phyloP scores from a whole-genome alignment of 37 sponge, comb jelly and placozoan species.

The Halichondria panicea region DNA sequence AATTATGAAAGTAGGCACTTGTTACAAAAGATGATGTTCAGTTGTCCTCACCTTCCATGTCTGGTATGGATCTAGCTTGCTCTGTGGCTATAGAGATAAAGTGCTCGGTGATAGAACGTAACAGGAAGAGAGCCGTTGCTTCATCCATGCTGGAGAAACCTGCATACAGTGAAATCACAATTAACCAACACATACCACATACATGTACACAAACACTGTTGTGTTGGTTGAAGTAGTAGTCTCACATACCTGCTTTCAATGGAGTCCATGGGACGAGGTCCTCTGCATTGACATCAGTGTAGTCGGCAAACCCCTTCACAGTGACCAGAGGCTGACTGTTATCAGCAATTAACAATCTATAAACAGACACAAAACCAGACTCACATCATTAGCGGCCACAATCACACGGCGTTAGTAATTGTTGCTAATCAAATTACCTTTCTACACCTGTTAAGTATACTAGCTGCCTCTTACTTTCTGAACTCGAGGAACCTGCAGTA shows the following conservation, averaged over 20 bases:
- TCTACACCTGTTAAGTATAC: neutral
- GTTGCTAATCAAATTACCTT: neutral
- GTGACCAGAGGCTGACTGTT: conserved; percentile 24
- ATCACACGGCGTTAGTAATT: no score
- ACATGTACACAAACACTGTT: neutral
- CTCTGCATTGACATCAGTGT: conserved; percentile 46
- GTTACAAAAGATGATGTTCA: neutral
- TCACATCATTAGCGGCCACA: neutral
- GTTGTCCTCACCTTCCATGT: conserved; percentile 27
- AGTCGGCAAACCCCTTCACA: conserved; percentile 60
- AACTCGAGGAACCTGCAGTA: conserved; percentile 78
- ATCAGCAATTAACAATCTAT: conserved; percentile 32
- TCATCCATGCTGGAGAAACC: conserved; percentile 71
- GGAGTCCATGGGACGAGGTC: conserved; percentile 80
- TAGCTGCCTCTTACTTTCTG: conserved; percentile 50
- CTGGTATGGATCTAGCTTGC: conserved; percentile 46
- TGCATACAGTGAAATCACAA: conserved; percentile 10
- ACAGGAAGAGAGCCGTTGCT: conserved; percentile 40
- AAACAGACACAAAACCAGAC: neutral
- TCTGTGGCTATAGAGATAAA: conserved; percentile 48
- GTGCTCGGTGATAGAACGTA: conserved; percentile 25
- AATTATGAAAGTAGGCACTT: neutral
- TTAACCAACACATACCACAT: neutral
- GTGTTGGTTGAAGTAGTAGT: neutral
- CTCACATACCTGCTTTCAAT: conserved; percentile 57